Base-by-base conservation (phyloP, 2,797 vertebrate genomes). In the Diplodus puntazzo region DNA sequence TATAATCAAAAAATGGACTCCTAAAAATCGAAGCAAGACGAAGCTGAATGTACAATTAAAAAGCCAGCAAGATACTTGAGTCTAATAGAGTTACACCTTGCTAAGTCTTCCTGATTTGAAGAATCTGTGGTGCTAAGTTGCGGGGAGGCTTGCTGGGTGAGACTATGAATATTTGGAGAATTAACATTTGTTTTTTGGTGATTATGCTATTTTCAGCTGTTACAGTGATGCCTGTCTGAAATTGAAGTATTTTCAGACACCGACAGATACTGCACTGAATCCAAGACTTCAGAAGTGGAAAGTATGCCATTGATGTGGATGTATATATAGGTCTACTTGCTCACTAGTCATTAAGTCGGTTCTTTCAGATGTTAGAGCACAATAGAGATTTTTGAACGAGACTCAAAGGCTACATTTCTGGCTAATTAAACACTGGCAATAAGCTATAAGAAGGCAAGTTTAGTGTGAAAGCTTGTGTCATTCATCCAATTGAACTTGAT, bases 81-180 rank as follows among this genome's bases (percentile, higher is more conserved):
- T 85, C 70, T 77, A 84, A 83, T 85, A 62, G 81, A 89, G 63
- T 77, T 79, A 80, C 72, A 82, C 68, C 62, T 74, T 68, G 53
- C 69, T 78, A 81, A 80, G 58, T 68, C 59, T 53, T 69, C 48
- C 63, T 84, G 60, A 81, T 80, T 74, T 71, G 62, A 73, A 69
- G 57, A 65, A 75, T 49, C 53, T 53, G 46, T 80, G 20, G 52
- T 53, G n/a, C 72, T 78, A 61, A 67, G 45, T 77, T 80, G 60
- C 84, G 75, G 72, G 60, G 73, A 78, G 45, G 30, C 63, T 55
- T 73, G 45, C 69, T 69, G 65, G 71, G 74, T 23, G 11, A 18
- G 21, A 58, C 53, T 42, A 62, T 61, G 25, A 77, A 23, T 27
- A 58, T 66, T 21, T 25, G 43, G 57, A 55, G 43, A 62, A 55